These are phyloP conservation scores for Oscheius sp. DNA, from an alignment of 1,140 invertebrate genomes.

Conservation along the genomic window DNA sequence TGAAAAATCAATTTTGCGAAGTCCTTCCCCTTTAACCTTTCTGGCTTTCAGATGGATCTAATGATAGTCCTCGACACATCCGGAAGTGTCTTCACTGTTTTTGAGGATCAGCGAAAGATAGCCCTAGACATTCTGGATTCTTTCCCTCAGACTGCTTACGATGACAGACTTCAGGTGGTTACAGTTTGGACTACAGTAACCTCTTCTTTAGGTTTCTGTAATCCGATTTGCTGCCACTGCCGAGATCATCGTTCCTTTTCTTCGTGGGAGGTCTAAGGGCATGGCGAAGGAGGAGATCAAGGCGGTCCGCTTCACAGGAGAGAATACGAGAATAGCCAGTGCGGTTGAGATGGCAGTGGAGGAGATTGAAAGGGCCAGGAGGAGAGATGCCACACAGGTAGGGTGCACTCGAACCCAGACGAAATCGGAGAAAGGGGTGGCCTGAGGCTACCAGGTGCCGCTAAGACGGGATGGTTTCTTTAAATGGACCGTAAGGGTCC, in stretches of 20 bases:
- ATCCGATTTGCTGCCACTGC: constrained; percentile 32
- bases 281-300: constrained; percentile 23
- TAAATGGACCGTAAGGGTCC: no score
- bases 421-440: no score
- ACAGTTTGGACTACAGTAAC: background rate
- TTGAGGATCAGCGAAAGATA: constrained; percentile 46
- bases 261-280: background rate
- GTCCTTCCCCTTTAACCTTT: no score
- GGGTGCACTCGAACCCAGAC: background rate
- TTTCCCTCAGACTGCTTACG: constrained; percentile 32
- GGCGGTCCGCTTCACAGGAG: constrained; percentile 46
- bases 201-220: constrained; percentile 19
- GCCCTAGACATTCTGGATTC: constrained; percentile 44
- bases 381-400: constrained; percentile 44
- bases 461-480: no score
- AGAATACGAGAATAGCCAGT: constrained; percentile 47
- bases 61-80: constrained; percentile 52
- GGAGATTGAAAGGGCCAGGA: constrained; percentile 32
- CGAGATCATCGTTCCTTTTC: constrained; percentile 7
- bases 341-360: constrained; percentile 47
- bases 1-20: no score
- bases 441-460: no score
- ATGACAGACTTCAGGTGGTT: background rate
- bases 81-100: constrained; percentile 48
- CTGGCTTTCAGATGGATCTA: constrained; percentile 52